Evolutionary conservation across 2,888 invertebrate genomes (phyloP).

Genomic region (Aelia acuminata): DNA sequence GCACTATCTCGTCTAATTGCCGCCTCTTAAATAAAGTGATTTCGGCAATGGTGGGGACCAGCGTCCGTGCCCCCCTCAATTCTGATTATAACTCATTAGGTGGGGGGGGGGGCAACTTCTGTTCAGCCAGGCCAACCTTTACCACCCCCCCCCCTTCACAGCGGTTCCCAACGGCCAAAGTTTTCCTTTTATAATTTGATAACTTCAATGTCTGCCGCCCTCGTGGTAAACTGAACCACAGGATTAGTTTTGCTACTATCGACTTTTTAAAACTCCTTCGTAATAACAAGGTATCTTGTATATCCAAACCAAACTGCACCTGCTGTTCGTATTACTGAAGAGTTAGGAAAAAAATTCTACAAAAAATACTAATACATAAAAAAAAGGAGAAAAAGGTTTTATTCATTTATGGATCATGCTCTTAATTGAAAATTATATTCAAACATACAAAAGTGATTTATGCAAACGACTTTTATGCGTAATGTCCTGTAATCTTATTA

Average conservation of each 20-base stretch:
- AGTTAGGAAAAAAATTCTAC: too few relatives aligned
- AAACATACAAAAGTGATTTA: too few relatives aligned
- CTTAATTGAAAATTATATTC: too few relatives aligned
- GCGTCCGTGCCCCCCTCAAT: not conserved
- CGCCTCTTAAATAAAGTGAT: constrained; percentile 48
- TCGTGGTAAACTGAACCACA: not conserved
- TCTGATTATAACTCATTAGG: constrained; percentile 41
- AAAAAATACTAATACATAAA: too few relatives aligned
- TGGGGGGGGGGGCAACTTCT: constrained; percentile 10
- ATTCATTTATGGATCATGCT: too few relatives aligned
- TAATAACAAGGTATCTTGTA: not conserved
- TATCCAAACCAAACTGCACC: too few relatives aligned
- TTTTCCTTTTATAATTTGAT: constrained; percentile 34
- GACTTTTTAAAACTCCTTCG: not conserved
- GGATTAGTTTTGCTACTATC: not conserved
- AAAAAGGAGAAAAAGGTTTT: too few relatives aligned
- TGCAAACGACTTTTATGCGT: too few relatives aligned
- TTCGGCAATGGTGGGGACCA: not conserved
- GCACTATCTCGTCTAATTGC: constrained; percentile 48
- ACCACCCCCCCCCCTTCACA: not conserved
- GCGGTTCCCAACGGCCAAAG: not conserved
- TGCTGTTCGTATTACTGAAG: too few relatives aligned
- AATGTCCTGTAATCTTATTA: too few relatives aligned
- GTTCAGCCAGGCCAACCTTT: not conserved
- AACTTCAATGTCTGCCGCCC: constrained; percentile 7